phyloP scores from a whole-genome alignment of 2,797 vertebrate genomes.

The Anguilla anguilla region DNA sequence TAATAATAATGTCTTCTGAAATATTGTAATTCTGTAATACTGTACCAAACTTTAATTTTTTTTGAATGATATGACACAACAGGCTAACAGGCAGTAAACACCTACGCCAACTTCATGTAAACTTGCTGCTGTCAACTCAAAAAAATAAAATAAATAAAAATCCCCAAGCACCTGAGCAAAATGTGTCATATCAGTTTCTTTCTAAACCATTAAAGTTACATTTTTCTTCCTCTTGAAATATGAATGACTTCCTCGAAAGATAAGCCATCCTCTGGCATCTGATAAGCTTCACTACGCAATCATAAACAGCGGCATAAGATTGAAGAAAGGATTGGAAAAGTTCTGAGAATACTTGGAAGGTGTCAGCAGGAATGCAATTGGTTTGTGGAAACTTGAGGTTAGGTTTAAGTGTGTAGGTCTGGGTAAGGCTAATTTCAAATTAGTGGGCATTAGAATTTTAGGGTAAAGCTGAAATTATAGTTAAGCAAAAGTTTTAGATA shows the following conservation, averaged over 20 bases:
- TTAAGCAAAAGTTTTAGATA: background rate
- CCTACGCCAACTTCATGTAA: background rate
- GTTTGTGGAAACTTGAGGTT: background rate
- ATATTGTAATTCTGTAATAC: background rate
- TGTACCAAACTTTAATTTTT: background rate
- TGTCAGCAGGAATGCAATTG: background rate
- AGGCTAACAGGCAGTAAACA: background rate
- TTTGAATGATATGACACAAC: background rate
- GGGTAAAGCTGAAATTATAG: background rate
- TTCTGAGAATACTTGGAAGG: background rate
- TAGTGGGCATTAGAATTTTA: background rate
- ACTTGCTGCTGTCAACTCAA: background rate
- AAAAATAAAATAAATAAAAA: background rate
- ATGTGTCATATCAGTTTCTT: background rate
- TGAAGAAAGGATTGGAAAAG: background rate
- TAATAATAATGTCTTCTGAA: background rate
- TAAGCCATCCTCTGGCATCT: background rate
- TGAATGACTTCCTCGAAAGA: conserved; percentile 27
- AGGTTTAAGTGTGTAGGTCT: background rate
- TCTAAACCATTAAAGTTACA: background rate
- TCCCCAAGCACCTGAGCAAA: background rate
- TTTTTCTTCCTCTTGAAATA: conserved; percentile 33
- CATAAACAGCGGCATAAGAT: background rate
- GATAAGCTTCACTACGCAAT: background rate
- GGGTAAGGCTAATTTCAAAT: background rate